Base-by-base conservation (phyloP, 2,113 vertebrate genomes). In the Herpailurus yagouaroundi region DNA sequence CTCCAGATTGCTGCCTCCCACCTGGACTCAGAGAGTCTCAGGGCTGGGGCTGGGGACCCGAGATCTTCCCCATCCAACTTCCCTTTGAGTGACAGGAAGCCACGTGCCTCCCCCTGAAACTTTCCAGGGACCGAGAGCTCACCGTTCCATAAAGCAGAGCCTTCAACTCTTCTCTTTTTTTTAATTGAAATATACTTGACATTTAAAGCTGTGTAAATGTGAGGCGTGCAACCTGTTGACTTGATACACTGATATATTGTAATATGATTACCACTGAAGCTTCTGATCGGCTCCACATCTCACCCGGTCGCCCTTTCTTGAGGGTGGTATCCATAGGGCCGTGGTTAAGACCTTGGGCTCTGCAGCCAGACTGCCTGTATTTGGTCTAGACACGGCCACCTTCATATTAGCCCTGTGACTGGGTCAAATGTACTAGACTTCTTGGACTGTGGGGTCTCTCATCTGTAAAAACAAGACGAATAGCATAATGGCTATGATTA, bases 1-100 rank as follows among this genome's bases (percentile, higher is more conserved):
- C 55, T 97, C 55, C 84, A 93, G 88, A 95, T 64, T 97, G 60
- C 48, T 93, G 82, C 66, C 83, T 96, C 73, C 94, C 68, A 87
- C 73, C 63, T 79, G 68, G 84, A 96, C 95, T 92, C 68, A 33
- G 55, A 91, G 36, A 91, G 80, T 80, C 93, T 95, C 69, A 89
- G 68, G 73, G 55, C 82, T 96, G 73, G 89, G 31, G 48, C 57
- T 36, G 68, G 89, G 71, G 36, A 89, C 92, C 45, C 45, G 77
- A 94, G 25, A 85, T 84, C 60, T 90, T 91, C 33, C 71, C 41
- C 45, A 12, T 97, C 36, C 41, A 74, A 68, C 38, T 96, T 69
- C 19, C 18, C 31, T 33, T 82, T 5, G 11, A 89, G 77, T 69
- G 87, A 95, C 55, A 89, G 64, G 73, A 86, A 95, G 66, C 91